Evolutionary conservation across 2,797 vertebrate species (phyloP).

Genomic region (Paramormyrops hopkinsi): DNA sequence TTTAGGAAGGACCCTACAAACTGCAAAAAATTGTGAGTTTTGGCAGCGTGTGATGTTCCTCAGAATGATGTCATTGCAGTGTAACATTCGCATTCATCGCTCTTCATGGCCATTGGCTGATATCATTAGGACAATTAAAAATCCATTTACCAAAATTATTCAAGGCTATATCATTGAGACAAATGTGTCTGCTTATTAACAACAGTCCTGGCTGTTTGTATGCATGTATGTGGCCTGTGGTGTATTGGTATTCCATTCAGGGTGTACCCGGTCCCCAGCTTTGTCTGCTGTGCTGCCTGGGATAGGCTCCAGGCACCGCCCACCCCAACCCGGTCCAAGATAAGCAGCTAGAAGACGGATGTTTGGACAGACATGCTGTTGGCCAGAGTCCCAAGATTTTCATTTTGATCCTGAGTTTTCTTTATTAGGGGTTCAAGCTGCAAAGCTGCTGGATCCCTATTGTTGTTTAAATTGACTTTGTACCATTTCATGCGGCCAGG

Average conservation of each 20-base stretch:
- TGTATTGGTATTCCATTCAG: background rate
- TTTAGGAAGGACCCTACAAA: background rate
- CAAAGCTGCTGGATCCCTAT: background rate
- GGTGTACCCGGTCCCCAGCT: background rate
- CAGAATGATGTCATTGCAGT: background rate
- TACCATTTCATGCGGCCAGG: background rate
- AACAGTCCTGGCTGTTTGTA: background rate
- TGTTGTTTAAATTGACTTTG: background rate
- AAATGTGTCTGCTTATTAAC: background rate
- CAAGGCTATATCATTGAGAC: background rate
- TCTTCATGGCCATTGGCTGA: background rate
- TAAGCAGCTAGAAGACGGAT: background rate
- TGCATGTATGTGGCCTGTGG: background rate
- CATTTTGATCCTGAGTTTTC: background rate
- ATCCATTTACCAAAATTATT: background rate
- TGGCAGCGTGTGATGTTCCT: background rate
- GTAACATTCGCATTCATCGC: background rate
- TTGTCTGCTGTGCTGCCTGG: background rate
- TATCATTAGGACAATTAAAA: background rate
- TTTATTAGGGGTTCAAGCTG: background rate
- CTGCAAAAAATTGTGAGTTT: background rate
- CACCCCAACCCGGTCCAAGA: background rate
- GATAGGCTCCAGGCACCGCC: background rate
- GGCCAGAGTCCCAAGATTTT: background rate
- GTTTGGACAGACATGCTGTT: background rate